Evolutionary conservation across 2,797 vertebrate species (phyloP), one percentile per base, ranked within the genome.

Genomic region (Calcarius lapponicus): DNA sequence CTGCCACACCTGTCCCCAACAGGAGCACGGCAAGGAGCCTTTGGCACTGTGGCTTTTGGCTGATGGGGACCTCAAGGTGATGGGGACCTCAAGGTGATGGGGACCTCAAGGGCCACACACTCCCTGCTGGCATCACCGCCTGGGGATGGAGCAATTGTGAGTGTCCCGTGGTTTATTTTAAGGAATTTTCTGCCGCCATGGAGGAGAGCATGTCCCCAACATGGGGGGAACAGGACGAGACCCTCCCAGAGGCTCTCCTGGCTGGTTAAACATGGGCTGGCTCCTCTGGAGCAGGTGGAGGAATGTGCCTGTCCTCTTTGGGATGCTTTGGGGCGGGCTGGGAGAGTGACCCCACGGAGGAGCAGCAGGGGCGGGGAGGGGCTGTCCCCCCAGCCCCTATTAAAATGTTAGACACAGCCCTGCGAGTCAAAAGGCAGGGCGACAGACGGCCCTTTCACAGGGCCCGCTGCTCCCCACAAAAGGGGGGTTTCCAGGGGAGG

Each of bases 401-500:
- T 97, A 95, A 96, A 96, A 96, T 90, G 96, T 95, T 94, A 95
- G 94, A 89, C 85, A 73, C 92, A 91, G 92, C 56, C 94, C 92
- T 75, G 11, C 19, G 8, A 96, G 97, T 96, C 97, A 96, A 97
- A 97, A 95, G 95, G 95, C 96, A 88, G 94, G 92, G 92, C 74
- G 83, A 94, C 95, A 96, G 97, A 95, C 91, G 90, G 95, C 86
- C 94, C 96, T 95, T 95, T 97, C 95, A 89, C 88, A 74, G 73
- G 91, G 96, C 95, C 95, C 58, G 93, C 95, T 93, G 95, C 88
- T 97, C 91, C 93, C 75, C 92, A 93, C 93, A 95, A 96, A 92
- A 89, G 86, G 90, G 73, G 94, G 95, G 97, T 97, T 96, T 97
- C 97, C 94, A 96, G 93, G 97, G 95, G 94, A 88, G 84, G 81